Evolutionary conservation across 2,888 invertebrate genomes (phyloP).

Genomic region (Dryobotodes eremita): DNA sequence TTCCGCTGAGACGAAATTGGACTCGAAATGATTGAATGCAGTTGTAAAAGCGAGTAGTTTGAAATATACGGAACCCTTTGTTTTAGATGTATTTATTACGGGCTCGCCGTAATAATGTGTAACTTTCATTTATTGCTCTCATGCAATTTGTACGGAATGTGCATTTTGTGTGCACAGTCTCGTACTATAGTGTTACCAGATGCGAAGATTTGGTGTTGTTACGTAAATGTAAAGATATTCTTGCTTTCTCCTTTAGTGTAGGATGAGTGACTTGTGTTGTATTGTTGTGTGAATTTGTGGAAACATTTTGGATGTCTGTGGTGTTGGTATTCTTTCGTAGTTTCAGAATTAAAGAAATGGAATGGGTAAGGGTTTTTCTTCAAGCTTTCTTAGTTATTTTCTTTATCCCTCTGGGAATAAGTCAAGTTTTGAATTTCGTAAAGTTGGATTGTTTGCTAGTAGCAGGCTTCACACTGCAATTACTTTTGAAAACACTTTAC

Average conservation of each 20-base stretch:
- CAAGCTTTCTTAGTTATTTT: background rate
- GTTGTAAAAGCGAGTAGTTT: slow-evolving; percentile 86
- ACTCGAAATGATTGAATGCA: slow-evolving; percentile 89
- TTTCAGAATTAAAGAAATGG: background rate
- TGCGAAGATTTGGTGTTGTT: slow-evolving; percentile 45
- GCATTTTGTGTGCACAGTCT: slow-evolving; percentile 43
- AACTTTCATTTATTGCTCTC: slow-evolving; percentile 68
- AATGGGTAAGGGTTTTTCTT: background rate
- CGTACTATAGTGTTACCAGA: slow-evolving; percentile 44
- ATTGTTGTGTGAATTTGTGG: slow-evolving; percentile 32
- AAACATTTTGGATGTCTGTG: slow-evolving; percentile 9
- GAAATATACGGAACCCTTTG: slow-evolving; percentile 81
- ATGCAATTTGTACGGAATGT: slow-evolving; percentile 60
- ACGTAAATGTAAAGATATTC: slow-evolving; percentile 52
- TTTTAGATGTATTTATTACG: slow-evolving; percentile 77
- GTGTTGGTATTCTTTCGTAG: background rate
- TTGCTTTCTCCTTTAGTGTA: slow-evolving; percentile 20
- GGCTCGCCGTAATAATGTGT: slow-evolving; percentile 68
- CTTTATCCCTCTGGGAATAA: background rate
- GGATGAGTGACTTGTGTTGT: slow-evolving; percentile 44
- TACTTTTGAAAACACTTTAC: no score
- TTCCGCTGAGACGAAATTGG: slow-evolving; percentile 82
- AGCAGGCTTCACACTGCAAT: no score
- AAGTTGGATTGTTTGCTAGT: background rate
- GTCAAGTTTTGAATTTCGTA: background rate